Percentiles rank a stretch among this genome's conserved stretches.
Conservation (phyloP, 2,888 invertebrate species). For the Drosophila austrosaltans region DNA sequence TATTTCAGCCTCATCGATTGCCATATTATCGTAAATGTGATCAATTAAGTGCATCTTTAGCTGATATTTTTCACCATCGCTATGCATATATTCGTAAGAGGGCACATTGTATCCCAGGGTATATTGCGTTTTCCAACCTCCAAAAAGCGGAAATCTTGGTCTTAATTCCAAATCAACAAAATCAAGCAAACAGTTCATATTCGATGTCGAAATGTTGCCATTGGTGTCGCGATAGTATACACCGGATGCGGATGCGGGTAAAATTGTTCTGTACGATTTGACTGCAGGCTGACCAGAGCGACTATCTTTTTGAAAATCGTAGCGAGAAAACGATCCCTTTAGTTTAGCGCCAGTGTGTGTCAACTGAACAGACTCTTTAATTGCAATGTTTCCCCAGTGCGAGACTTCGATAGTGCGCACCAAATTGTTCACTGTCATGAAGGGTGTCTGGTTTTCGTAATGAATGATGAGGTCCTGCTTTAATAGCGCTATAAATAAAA, state of each 20-base stretch:
- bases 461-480: slow-evolving; percentile 91
- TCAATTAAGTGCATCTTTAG: slow-evolving; percentile 97
- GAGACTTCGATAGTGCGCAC: slow-evolving; percentile 97
- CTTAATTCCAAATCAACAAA: slow-evolving; percentile 97
- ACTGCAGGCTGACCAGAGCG: slow-evolving; percentile 95
- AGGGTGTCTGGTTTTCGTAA: slow-evolving; percentile 98
- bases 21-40: slow-evolving; percentile 98
- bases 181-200: slow-evolving; percentile 93
- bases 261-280: slow-evolving; percentile 93
- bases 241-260: slow-evolving; percentile 95
- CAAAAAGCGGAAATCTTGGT: slow-evolving; percentile 98
- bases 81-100: slow-evolving; percentile 96
- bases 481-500: slow-evolving; percentile 83
- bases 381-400: slow-evolving; percentile 99
- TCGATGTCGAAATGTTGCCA: slow-evolving; percentile 99
- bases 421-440: slow-evolving; percentile 94
- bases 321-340: slow-evolving; percentile 97
- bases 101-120: slow-evolving; percentile 98
- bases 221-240: slow-evolving; percentile 98
- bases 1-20: slow-evolving; percentile 93
- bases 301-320: slow-evolving; percentile 97
- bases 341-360: slow-evolving; percentile 96
- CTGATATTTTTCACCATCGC: slow-evolving; percentile 90
- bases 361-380: slow-evolving; percentile 97
- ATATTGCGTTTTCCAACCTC: slow-evolving; percentile 99